phyloP scores from a whole-genome alignment of 2,113 vertebrate species.

The Pipa parva region DNA sequence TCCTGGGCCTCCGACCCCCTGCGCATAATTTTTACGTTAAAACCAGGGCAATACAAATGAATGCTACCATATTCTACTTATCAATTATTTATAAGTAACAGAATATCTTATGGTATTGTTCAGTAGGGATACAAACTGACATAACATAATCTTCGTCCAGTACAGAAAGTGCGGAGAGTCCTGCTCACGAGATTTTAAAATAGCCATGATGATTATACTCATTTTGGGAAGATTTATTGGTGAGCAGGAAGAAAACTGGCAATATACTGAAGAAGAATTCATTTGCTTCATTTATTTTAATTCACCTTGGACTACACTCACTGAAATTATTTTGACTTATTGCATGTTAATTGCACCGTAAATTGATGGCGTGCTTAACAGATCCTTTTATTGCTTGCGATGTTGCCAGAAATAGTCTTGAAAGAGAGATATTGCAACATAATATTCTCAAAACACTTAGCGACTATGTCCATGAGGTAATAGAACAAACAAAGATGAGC shows the following conservation, averaged over 20 bases:
- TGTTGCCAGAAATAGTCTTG: neutral
- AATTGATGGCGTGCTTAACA: neutral
- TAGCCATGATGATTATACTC: too few species aligned
- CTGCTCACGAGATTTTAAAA: neutral
- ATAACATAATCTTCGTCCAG: neutral
- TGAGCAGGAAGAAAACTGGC: neutral
- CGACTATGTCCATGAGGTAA: too few species aligned
- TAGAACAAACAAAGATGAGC: too few species aligned
- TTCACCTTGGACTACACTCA: neutral
- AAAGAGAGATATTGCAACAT: neutral
- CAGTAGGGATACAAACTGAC: too few species aligned
- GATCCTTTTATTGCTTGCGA: neutral
- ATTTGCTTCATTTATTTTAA: neutral
- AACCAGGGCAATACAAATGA: too few species aligned
- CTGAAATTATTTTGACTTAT: slow-evolving; percentile 2
- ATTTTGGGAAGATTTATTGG: neutral
- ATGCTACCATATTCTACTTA: too few species aligned
- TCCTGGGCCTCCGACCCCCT: too few species aligned
- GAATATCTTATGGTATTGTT: too few species aligned
- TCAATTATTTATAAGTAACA: too few species aligned
- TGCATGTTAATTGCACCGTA: neutral
- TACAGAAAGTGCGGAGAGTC: neutral
- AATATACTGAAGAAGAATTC: neutral
- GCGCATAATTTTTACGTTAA: too few species aligned
- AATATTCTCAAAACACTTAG: too few species aligned